Percentiles rank a stretch among this genome's conserved stretches.
phyloP scores from a whole-genome alignment of 2,888 invertebrate genomes.

The Sarcophaga rosellei region DNA sequence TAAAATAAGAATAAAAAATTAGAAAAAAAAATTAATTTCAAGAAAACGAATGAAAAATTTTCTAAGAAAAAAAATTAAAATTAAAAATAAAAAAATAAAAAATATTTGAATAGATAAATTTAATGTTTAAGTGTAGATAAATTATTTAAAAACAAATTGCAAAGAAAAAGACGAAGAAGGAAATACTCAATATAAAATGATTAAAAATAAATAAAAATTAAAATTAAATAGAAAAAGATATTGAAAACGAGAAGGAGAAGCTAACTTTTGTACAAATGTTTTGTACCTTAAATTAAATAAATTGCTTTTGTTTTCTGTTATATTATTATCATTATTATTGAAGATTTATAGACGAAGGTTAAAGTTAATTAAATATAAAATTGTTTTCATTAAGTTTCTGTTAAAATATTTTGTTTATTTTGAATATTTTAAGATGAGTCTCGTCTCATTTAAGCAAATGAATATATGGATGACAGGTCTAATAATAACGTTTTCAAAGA shows the following conservation, averaged over 20 bases:
- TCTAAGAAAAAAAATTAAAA: conserved; percentile 14
- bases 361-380: too few species aligned
- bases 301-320: too few species aligned
- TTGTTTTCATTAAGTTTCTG: too few species aligned
- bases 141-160: conserved; percentile 12
- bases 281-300: conserved; percentile 51
- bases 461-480: too few species aligned
- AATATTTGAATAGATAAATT: conserved; percentile 23
- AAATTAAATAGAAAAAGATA: neutral
- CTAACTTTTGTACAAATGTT: conserved; percentile 66
- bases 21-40: conserved; percentile 11
- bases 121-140: conserved; percentile 40
- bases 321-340: too few species aligned
- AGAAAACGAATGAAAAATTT: conserved; percentile 11
- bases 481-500: too few species aligned
- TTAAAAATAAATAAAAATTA: conserved; percentile 1
- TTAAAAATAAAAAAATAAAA: conserved; percentile 24
- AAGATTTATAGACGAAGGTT: too few species aligned
- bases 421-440: too few species aligned
- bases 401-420: too few species aligned
- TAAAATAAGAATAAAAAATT: neutral
- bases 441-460: too few species aligned
- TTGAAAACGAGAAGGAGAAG: neutral
- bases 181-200: neutral
- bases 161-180: too few species aligned